phyloP scores from a whole-genome alignment of 2,888 invertebrate genomes.

The Patella caerulea region DNA sequence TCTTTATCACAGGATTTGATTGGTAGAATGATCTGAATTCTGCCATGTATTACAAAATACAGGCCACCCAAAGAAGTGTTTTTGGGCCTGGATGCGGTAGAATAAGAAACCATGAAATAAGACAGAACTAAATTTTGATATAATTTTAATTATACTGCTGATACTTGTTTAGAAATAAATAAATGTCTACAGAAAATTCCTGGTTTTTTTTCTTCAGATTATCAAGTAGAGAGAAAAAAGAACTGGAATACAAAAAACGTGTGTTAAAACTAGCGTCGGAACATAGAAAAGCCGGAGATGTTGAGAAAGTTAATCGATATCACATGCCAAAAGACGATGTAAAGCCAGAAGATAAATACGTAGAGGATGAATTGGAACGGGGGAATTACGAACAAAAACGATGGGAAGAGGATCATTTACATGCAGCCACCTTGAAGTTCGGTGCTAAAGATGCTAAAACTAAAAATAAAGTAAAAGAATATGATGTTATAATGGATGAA shows the following conservation, averaged over 20 bases:
- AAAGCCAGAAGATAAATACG: slow-evolving; percentile 67
- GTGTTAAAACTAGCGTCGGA: slow-evolving; percentile 91
- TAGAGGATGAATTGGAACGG: slow-evolving; percentile 83
- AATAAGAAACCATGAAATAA: too few species aligned
- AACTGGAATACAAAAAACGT: slow-evolving; percentile 91
- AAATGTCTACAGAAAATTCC: neutral
- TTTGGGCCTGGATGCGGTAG: too few species aligned
- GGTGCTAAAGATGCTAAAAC: slow-evolving; percentile 88
- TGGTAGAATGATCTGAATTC: too few species aligned
- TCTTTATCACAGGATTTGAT: too few species aligned
- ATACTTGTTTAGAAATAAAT: neutral
- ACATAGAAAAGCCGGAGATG: slow-evolving; percentile 93
- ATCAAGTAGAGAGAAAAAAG: slow-evolving; percentile 86
- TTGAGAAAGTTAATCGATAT: slow-evolving; percentile 93
- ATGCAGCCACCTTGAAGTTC: slow-evolving; percentile 91
- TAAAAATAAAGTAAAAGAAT: slow-evolving; percentile 77
- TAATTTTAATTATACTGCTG: neutral
- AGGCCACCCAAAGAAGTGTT: too few species aligned
- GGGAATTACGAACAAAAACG: slow-evolving; percentile 80
- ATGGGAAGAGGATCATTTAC: slow-evolving; percentile 98
- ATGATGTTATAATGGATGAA: slow-evolving; percentile 94
- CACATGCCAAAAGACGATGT: slow-evolving; percentile 86
- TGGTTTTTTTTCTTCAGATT: slow-evolving; percentile 76
- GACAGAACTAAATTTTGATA: too few species aligned
- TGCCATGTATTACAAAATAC: too few species aligned